phyloP scores from a whole-genome alignment of 1,140 invertebrate species.

The Samia ricini region DNA sequence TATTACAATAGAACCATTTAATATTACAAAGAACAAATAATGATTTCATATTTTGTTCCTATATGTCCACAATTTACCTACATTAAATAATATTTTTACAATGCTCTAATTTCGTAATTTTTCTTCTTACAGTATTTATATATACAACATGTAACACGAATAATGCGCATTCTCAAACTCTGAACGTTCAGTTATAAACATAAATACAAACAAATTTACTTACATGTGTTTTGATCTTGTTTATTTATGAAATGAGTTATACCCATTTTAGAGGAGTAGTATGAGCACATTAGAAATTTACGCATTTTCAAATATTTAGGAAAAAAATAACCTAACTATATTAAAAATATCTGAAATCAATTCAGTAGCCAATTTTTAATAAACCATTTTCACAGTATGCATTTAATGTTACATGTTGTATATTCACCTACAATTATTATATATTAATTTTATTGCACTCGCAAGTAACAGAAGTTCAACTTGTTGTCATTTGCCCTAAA shows the following conservation, averaged over 20 bases:
- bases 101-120: neutral
- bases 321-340: too few relatives aligned
- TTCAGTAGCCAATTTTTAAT: too few relatives aligned
- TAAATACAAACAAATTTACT: too few relatives aligned
- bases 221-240: too few relatives aligned
- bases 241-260: too few relatives aligned
- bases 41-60: neutral
- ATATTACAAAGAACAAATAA: neutral
- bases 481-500: slow-evolving; percentile 76
- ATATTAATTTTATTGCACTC: slow-evolving; percentile 1
- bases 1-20: neutral
- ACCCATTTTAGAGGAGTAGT: too few relatives aligned
- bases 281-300: too few relatives aligned
- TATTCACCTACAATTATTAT: neutral
- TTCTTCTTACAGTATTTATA: neutral
- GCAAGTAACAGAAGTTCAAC: neutral
- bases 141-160: neutral
- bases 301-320: neutral
- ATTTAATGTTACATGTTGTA: too few relatives aligned
- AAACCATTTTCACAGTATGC: too few relatives aligned
- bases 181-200: too few relatives aligned
- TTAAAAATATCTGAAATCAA: too few relatives aligned
- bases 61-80: neutral
- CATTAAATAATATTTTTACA: neutral
- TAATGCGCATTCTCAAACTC: too few relatives aligned